phyloP scores from a whole-genome alignment of 2,888 invertebrate species.

The Eilema depressum region DNA sequence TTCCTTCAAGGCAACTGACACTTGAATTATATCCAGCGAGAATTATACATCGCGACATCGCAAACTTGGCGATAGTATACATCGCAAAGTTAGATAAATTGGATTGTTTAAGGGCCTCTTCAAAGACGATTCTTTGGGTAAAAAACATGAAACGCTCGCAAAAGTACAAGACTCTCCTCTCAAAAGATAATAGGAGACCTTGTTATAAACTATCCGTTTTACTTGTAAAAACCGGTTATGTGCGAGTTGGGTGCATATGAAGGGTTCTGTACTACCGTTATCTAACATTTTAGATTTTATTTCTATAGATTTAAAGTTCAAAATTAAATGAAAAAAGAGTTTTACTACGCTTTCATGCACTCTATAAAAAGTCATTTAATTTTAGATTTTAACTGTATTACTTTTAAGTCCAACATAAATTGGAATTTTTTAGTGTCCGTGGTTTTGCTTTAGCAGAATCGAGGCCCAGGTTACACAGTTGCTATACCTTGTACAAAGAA shows the following conservation, averaged over 20 bases:
- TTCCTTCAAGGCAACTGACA: constrained; percentile 18
- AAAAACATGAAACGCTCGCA: constrained; percentile 18
- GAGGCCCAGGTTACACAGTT: too few species aligned
- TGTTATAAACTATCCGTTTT: constrained; percentile 7
- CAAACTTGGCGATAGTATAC: constrained; percentile 13
- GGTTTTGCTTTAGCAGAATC: too few species aligned
- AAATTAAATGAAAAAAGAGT: too few species aligned
- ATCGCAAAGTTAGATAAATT: constrained; percentile 40
- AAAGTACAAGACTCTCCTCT: constrained; percentile 9
- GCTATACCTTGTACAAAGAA: too few species aligned
- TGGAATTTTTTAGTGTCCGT: too few species aligned
- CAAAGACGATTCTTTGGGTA: constrained; percentile 22
- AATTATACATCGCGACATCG: constrained; percentile 25
- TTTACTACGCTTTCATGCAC: too few species aligned
- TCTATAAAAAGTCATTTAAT: too few species aligned
- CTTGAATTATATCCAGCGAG: constrained; percentile 23
- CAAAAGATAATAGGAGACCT: constrained; percentile 8
- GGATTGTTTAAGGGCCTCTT: constrained; percentile 25
- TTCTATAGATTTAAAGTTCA: too few species aligned
- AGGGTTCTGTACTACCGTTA: background rate
- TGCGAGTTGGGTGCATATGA: background rate
- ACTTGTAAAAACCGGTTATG: background rate
- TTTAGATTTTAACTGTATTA: too few species aligned
- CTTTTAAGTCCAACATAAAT: too few species aligned
- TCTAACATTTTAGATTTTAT: too few species aligned